These are phyloP conservation scores for Lanius ludovicianus DNA, from an alignment of 2,113 vertebrate species.

Conservation along the genomic window DNA sequence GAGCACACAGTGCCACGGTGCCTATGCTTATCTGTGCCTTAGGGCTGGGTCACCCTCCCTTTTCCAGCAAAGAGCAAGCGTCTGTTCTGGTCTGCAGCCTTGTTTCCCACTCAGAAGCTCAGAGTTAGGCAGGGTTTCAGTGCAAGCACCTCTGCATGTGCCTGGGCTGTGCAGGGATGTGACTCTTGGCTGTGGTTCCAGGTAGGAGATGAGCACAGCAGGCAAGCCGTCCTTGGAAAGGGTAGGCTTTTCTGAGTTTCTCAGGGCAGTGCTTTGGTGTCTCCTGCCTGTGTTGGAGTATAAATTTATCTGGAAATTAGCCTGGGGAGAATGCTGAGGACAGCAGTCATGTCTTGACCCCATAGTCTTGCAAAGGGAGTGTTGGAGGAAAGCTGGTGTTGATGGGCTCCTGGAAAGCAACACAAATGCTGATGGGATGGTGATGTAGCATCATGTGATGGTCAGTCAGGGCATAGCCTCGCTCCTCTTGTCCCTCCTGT, in stretches of 20 bases:
- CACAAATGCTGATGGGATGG: not conserved
- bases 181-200: accelerated
- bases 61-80: not conserved
- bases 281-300: not conserved
- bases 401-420: not conserved
- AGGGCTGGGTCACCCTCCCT: not conserved
- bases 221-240: not conserved
- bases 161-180: not conserved
- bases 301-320: not conserved
- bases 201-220: not conserved
- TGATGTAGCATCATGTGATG: not conserved
- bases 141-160: accelerated
- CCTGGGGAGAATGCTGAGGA: not conserved
- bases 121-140: accelerated
- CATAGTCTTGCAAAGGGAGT: not conserved
- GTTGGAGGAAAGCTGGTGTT: not conserved
- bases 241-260: not conserved
- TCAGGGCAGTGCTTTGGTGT: not conserved
- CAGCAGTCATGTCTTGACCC: not conserved
- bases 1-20: not conserved
- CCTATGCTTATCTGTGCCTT: not conserved
- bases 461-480: not conserved
- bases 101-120: not conserved
- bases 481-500: accelerated
- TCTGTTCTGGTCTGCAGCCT: not conserved